phyloP scores from a whole-genome alignment of 1,140 invertebrate species.

The Apis laboriosa region DNA sequence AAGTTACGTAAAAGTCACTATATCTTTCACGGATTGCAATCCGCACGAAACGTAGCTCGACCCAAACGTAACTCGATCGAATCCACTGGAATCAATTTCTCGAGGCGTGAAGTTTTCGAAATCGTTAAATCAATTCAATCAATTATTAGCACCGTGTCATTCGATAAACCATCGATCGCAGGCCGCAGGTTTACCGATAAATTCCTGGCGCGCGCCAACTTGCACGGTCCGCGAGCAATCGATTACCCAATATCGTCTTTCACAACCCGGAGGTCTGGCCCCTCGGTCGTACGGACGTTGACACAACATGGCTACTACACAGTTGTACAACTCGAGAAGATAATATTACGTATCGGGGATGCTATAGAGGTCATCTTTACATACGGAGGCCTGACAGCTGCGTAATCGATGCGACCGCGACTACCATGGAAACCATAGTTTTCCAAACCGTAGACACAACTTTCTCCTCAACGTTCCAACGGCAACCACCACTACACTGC shows the following conservation, averaged over 20 bases:
- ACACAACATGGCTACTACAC: constrained; percentile 49
- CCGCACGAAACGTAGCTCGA: too few relatives aligned
- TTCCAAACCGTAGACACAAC: constrained; percentile 31
- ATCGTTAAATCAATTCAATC: constrained; percentile 5
- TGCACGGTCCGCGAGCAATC: constrained; percentile 29
- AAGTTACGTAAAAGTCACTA: too few relatives aligned
- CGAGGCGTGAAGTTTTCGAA: not conserved
- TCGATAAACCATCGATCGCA: constrained; percentile 4
- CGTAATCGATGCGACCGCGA: constrained; percentile 35
- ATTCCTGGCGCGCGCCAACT: constrained; percentile 13
- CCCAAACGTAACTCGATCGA: not conserved
- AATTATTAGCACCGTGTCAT: not conserved
- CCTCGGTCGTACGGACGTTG: constrained; percentile 45
- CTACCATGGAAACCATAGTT: constrained; percentile 48
- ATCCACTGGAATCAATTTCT: too few relatives aligned
- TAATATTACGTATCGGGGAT: constrained; percentile 58
- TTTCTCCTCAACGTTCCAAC: constrained; percentile 14
- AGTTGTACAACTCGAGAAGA: constrained; percentile 47
- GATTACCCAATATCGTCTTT: constrained; percentile 64
- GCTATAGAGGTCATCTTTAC: constrained; percentile 53
- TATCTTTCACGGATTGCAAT: too few relatives aligned
- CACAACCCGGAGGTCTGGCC: constrained; percentile 38
- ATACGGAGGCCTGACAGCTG: constrained; percentile 41
- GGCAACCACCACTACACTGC: too few relatives aligned
- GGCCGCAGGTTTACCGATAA: not conserved